These are phyloP conservation scores for Diachrysia chrysitis DNA, from an alignment of 2,888 invertebrate genomes.

Conservation along the genomic window DNA sequence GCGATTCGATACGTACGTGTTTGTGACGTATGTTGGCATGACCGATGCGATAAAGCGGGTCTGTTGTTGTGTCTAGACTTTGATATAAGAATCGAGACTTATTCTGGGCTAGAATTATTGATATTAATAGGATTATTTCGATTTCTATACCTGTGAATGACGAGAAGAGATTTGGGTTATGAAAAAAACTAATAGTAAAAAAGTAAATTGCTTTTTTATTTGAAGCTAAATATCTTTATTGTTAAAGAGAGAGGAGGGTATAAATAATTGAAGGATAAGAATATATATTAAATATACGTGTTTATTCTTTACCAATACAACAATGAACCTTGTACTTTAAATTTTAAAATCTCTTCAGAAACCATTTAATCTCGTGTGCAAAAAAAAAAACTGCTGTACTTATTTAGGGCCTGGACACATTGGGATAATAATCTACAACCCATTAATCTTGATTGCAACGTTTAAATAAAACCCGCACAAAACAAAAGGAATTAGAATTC, in stretches of 20 bases:
- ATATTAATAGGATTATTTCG: no score
- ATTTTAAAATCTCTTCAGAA: not conserved
- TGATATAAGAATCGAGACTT: conserved; percentile 5
- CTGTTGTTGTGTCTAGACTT: conserved; percentile 15
- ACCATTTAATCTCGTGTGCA: not conserved
- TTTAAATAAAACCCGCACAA: not conserved
- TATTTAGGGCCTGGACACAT: not conserved
- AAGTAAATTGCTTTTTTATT: no score
- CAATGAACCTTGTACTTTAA: not conserved
- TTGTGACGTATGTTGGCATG: conserved; percentile 27
- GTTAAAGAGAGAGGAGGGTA: no score
- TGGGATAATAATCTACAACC: not conserved
- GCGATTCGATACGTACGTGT: conserved; percentile 18
- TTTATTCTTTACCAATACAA: not conserved
- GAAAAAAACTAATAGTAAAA: no score
- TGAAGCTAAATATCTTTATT: no score
- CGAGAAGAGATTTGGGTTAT: no score
- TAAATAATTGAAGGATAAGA: no score
- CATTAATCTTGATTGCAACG: not conserved
- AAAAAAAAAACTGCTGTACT: not conserved
- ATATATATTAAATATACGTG: not conserved
- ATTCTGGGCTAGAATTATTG: not conserved
- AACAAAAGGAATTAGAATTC: no score
- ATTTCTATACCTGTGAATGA: no score
- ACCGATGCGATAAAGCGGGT: conserved; percentile 11